A percentile compares a stretch with the other conserved stretches of the same genome.
phyloP scores from a whole-genome alignment of 2,888 invertebrate species.

The Trissonchulus latispiculum region DNA sequence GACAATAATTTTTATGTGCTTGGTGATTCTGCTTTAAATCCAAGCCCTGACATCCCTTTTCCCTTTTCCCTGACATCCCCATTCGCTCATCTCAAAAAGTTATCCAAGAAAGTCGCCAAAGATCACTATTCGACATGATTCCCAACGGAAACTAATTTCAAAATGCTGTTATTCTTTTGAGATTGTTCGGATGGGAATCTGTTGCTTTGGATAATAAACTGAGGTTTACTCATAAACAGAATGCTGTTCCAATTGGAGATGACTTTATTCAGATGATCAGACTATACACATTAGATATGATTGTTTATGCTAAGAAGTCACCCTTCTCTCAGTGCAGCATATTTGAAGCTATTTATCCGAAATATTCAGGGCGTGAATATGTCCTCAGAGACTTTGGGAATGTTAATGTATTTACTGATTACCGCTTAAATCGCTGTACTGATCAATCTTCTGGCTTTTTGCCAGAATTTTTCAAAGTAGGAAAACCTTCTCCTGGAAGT shows the following conservation, averaged over 20 bases:
- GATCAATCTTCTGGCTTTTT: not conserved
- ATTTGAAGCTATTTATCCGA: not conserved
- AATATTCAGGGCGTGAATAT: not conserved
- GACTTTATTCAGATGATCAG: not conserved
- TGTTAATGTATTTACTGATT: not conserved
- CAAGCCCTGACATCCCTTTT: not conserved
- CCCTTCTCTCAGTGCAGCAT: not conserved
- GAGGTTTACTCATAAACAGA: too few species aligned
- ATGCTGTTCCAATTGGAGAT: not conserved
- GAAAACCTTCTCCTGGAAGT: not conserved
- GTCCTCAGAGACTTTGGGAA: not conserved
- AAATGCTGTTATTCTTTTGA: not conserved
- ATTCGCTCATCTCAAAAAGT: not conserved
- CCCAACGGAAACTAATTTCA: not conserved
- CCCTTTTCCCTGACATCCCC: not conserved
- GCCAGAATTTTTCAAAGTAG: not conserved
- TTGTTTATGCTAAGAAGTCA: not conserved
- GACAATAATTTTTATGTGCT: not conserved
- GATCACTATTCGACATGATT: not conserved
- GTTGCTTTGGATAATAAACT: not conserved
- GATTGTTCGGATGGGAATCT: not conserved
- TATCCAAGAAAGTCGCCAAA: not conserved
- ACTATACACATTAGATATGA: not conserved
- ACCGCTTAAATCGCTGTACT: not conserved
- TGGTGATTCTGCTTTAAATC: not conserved